These are phyloP conservation scores for Anabas testudineus DNA, from an alignment of 2,797 vertebrate species.

Conservation along the genomic window DNA sequence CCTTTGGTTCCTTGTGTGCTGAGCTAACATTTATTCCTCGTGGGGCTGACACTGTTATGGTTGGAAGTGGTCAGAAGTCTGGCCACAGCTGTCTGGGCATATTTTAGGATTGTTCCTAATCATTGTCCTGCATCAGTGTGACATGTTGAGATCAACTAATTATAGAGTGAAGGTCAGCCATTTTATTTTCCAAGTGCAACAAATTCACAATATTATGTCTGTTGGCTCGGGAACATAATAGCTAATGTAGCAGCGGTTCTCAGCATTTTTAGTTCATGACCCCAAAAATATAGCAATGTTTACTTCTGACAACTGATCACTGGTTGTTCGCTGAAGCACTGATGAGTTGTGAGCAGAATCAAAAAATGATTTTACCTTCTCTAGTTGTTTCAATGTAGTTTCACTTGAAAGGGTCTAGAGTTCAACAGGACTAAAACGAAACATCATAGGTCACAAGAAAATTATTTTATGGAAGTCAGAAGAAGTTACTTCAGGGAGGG, in stretches of 20 bases:
- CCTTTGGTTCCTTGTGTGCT: conserved; percentile 56
- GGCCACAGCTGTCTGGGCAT: conserved; percentile 57
- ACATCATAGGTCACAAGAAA: background rate
- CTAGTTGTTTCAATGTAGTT: no score
- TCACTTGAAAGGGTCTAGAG: background rate
- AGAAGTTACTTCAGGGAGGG: background rate
- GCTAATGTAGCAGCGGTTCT: conserved; percentile 3
- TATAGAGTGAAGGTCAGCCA: conserved; percentile 13
- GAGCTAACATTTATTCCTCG: conserved; percentile 68
- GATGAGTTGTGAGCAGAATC: conserved; percentile 1
- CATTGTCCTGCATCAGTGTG: conserved; percentile 38
- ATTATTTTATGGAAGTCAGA: background rate
- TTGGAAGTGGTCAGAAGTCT: conserved; percentile 64
- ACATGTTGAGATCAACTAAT: conserved; percentile 54
- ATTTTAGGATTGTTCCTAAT: conserved; percentile 61
- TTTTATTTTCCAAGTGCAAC: conserved; percentile 36
- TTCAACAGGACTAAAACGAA: background rate
- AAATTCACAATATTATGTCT: conserved; percentile 23
- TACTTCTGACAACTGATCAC: background rate
- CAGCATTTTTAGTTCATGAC: conserved; percentile 3
- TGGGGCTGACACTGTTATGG: conserved; percentile 65
- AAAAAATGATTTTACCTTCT: no score
- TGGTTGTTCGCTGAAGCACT: background rate
- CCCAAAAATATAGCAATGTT: conserved; percentile 6
- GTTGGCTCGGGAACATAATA: conserved; percentile 3